Percentiles rank a stretch among this genome's conserved stretches.
Conservation (phyloP, 2,888 invertebrate genomes). For the Himalopsyche tibetana region DNA sequence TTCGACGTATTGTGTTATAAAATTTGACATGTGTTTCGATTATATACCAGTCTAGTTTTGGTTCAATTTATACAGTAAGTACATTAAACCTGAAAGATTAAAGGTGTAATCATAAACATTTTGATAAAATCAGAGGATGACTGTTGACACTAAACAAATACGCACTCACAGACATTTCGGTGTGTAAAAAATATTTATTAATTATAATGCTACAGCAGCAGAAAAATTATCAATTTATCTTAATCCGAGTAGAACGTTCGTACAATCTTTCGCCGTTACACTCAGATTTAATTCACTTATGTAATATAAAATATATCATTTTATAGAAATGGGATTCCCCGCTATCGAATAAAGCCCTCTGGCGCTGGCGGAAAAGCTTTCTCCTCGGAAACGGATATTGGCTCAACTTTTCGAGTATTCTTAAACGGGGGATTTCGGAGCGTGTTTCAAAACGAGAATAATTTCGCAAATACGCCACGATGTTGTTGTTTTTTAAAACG, state of each 20-base stretch:
- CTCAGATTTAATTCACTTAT: conserved; percentile 31
- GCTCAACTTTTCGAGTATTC: conserved; percentile 50
- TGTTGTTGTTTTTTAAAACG: conserved; percentile 8
- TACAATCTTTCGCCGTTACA: neutral
- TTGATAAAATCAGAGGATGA: too few species aligned
- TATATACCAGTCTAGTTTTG: too few species aligned
- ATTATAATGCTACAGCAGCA: too few species aligned
- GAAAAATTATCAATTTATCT: conserved; percentile 25
- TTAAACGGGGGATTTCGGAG: conserved; percentile 48
- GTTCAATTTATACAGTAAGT: too few species aligned
- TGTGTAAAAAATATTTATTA: too few species aligned
- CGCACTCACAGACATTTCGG: too few species aligned
- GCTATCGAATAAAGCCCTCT: conserved; percentile 13
- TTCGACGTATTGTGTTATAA: too few species aligned
- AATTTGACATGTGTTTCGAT: too few species aligned
- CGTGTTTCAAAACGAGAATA: conserved; percentile 49
- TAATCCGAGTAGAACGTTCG: neutral
- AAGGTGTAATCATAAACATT: too few species aligned
- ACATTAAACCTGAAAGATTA: too few species aligned
- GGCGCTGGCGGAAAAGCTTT: conserved; percentile 40
- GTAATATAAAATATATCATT: conserved; percentile 36
- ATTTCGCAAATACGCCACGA: conserved; percentile 45
- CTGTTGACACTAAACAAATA: too few species aligned
- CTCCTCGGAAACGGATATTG: conserved; percentile 51
- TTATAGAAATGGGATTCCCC: conserved; percentile 16